Base-by-base conservation (phyloP, 2,888 invertebrate species). In the Lydus trimaculatus region DNA sequence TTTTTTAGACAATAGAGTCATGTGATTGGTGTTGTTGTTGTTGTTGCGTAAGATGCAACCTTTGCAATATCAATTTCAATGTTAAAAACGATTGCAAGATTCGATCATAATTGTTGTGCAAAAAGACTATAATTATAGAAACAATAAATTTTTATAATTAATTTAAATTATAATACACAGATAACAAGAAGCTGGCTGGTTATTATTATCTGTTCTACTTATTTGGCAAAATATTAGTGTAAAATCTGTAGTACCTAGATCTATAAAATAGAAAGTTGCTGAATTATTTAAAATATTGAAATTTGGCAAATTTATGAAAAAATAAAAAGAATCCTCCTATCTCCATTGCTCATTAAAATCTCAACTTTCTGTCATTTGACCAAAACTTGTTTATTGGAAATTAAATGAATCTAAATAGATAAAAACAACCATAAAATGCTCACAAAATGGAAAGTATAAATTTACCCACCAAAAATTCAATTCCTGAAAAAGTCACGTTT, bases 1-100 rank as follows among this genome's bases (percentile, higher is more conserved):
- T 70, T 62, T 64, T 58, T 23, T 52, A 52, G 48, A 52, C 48
- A 52, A 52, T 48, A 6, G 20, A 48, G 20, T 52, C 48, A 52
- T 52, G 23, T 23, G 48, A n/a, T 17, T 43, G 39, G 2, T 39
- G 39, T 39, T 33, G 36, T 15, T 43, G 43, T 36, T 36, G 15
- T 43, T 52, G 23, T 52, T 52, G 48, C 48, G 48, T 52, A 52
- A 52, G 48, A 8, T 52, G 48, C 23, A n/a, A 52, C 48, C 48
- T 52, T 52, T 52, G 23, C 48, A 23, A 43, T 52, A 9, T 20
- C 48, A 20, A 48, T 52, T 52, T 23, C 48, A 52, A 52, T 52
- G 48, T 11, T 52, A 52, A 39, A 39, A 7, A 43, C n/a, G 6
- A 15, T 39, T 39, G 39, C 39, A 39, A 39, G 39, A 48, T 48